Evolutionary conservation across 2,113 vertebrate genomes (phyloP), one percentile per base, ranked within the genome.

Genomic region (Rhineura floridana): DNA sequence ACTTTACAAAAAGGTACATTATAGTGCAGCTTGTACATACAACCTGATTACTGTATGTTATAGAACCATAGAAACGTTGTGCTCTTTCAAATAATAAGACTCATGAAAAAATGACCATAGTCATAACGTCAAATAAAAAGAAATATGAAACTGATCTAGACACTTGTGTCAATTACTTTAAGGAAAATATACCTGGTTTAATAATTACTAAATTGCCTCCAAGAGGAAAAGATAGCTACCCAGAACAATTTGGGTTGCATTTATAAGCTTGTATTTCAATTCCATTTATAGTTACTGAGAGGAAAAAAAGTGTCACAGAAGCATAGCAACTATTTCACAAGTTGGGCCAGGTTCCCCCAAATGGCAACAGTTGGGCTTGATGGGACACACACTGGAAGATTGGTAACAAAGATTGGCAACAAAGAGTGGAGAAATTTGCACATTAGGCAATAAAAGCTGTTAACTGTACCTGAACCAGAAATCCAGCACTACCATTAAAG

Each of bases 1-100:
- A 93, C 91, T 93, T 94, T 87, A 95, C 78, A 95, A 94, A 88
- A 95, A 93, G 90, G 90, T 95, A 96, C 92, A 92, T 88, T 91
- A 91, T 85, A 95, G 91, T 92, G 93, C 93, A 93, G 89, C 90
- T 89, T 90, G 83, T 91, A 93, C 95, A 94, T 84, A 96, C 88
- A 93, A 93, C 94, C 94, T 93, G 93, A 94, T 89, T 94, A 93
- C 94, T 87, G 87, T 87, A 90, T 87, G 86, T 82, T 86, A 82
- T 39, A 92, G 85, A 89, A 92, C 84, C 65, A 76, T 48, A 75
- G 87, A 87, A 83, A 81, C 80, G 77, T 94, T 96, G 93, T 95
- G 94, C 87, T 95, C 88, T 94, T 95, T 93, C 78, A 91, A 93
- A 93, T 92, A 25, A 3, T 90, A 95, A 81, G 81, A 89, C 84